Percentiles rank a stretch among this genome's conserved stretches.
Evolutionary conservation across 2,888 invertebrate genomes (phyloP).

Genomic region (Dorcus parallelipipedus): DNA sequence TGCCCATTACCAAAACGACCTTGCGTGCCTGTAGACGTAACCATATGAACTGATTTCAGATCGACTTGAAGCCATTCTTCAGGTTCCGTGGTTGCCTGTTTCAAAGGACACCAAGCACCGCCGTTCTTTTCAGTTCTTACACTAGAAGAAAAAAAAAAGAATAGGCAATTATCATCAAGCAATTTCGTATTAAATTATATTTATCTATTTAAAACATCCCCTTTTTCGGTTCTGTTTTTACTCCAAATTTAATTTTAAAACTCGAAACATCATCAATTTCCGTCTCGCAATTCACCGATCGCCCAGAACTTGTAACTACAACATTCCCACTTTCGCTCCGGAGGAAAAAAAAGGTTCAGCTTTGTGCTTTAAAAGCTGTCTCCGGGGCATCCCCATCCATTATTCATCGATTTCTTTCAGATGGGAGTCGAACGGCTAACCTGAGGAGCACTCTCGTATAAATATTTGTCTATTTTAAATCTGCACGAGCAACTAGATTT

Average conservation of each 20-base stretch:
- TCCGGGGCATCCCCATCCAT: conserved; percentile 37
- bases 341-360: conserved; percentile 20
- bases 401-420: conserved; percentile 39
- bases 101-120: conserved; percentile 93
- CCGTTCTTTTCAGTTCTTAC: conserved; percentile 78
- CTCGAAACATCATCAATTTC: conserved; percentile 10
- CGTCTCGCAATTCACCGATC: too few species aligned
- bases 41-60: conserved; percentile 72
- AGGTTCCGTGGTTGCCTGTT: conserved; percentile 72
- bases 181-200: too few species aligned
- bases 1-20: conserved; percentile 91
- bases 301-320: not conserved
- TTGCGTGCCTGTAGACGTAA: conserved; percentile 81
- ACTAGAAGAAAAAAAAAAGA: conserved; percentile 52
- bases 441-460: not conserved
- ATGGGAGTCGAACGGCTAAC: conserved; percentile 13
- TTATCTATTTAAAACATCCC: too few species aligned
- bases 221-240: too few species aligned
- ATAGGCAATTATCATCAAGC: conserved; percentile 6
- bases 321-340: not conserved
- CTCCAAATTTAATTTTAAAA: conserved; percentile 3
- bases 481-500: not conserved
- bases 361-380: conserved; percentile 37
- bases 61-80: conserved; percentile 80
- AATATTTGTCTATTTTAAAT: conserved; percentile 6